Evolutionary conservation across 2,797 vertebrate genomes (phyloP).

Genomic region (Pangasius krempfi): DNA sequence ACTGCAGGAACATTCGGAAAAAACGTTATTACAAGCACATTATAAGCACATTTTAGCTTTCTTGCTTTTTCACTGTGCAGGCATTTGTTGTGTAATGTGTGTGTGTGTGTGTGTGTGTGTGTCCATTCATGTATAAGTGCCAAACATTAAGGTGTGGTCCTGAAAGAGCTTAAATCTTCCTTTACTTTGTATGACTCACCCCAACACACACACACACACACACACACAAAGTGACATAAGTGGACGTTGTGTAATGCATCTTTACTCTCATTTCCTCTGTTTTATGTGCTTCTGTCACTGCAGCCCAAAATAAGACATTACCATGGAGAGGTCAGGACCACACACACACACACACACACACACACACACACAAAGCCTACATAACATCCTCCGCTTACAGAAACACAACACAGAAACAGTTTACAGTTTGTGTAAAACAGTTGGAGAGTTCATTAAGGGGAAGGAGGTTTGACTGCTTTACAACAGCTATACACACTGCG

Average conservation of each 20-base stretch:
- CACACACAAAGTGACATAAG: slow-evolving; percentile 3
- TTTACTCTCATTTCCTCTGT: slow-evolving; percentile 27
- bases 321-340: not conserved
- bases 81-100: not conserved
- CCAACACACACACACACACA: slow-evolving; percentile 27
- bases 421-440: not conserved
- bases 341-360: slow-evolving; percentile 18
- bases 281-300: not conserved
- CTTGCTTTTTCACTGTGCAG: not conserved
- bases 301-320: not conserved
- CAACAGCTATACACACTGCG: not conserved
- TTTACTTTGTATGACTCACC: slow-evolving; percentile 26
- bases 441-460: not conserved
- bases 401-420: not conserved
- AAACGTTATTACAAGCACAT: too few species aligned
- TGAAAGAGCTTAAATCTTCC: not conserved
- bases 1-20: not conserved
- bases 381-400: not conserved
- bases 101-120: slow-evolving; percentile 4
- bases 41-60: not conserved
- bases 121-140: not conserved
- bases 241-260: not conserved
- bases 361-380: not conserved
- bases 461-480: not conserved
- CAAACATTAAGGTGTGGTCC: not conserved